Evolutionary conservation across 2,888 invertebrate species (phyloP), one percentile per base, ranked within the genome.

Genomic region (Prostheceraeus crozeri): DNA sequence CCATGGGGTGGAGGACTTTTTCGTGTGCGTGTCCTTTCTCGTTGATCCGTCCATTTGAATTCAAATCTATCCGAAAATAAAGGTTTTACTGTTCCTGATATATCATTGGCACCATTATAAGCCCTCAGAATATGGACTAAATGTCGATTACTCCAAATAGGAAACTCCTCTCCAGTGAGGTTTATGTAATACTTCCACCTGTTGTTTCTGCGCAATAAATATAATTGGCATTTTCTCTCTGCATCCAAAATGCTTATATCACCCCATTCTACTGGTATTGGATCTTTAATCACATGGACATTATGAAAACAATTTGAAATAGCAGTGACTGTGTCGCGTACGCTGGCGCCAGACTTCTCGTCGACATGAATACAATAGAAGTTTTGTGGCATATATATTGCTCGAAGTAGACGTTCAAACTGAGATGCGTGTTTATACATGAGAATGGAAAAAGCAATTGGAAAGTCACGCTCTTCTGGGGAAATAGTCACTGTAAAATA

Each of bases 331-430:
- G 66, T 55, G 1, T 65, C 53, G 40, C 63, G 67, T 1, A 68
- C 55, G 2, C 52, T 57, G 2, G 45, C 33, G 3, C 56, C 21
- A 1, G 72, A 60, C 40, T 71, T 72, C 14, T 56, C 64, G 57
- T 74, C 73, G 1, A 74, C 68, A 53, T 73, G 72, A 10, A 74
- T 66, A 61, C 74, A 74, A 64, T 73, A 74, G 19, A 68, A 58
- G 60, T 74, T 72, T 53, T 73, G 71, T 3, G 70, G 69, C 8
- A 69, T 61, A 61, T 74, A 74, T 23, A 74, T 69, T 3, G 67
- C 63, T 11, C 71, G 62, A 11, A 73, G 63, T 8, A 73, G 57
- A 19, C 70, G 65, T 51, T 70, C 70, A 0, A 68, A 65, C 52
- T 30, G 55, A 2, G 21, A 8, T 21, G 31, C 35, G 16, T 8